Percentiles rank a stretch among this genome's conserved stretches.
Evolutionary conservation across 2,113 vertebrate genomes (phyloP).

Genomic region (Cyphomyrus plagiostoma): DNA sequence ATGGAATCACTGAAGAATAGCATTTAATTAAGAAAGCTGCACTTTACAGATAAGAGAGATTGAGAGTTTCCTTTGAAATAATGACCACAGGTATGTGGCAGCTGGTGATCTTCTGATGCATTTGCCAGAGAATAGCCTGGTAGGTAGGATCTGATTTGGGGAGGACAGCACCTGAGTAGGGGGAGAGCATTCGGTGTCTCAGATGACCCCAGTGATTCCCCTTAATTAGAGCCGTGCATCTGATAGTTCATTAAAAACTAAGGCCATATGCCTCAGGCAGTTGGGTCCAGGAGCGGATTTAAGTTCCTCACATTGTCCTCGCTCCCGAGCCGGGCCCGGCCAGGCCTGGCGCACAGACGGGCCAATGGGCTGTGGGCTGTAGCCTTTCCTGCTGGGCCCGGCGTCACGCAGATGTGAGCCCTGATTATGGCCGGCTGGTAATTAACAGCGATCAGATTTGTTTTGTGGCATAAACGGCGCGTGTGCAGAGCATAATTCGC

Average conservation of each 20-base stretch:
- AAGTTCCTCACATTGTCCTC: slow-evolving; percentile 59
- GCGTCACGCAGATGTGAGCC: slow-evolving; percentile 83
- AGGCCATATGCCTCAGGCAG: slow-evolving; percentile 89
- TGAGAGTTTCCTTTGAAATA: not conserved
- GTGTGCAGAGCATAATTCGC: slow-evolving; percentile 98
- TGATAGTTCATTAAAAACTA: slow-evolving; percentile 93
- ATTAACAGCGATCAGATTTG: slow-evolving; percentile 99
- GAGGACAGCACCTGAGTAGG: not conserved
- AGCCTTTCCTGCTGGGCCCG: slow-evolving; percentile 77
- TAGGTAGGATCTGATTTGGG: not conserved
- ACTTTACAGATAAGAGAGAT: not conserved
- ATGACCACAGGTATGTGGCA: not conserved
- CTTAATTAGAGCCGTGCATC: slow-evolving; percentile 87
- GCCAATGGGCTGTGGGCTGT: slow-evolving; percentile 74
- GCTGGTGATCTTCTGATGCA: not conserved
- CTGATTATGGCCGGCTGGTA: slow-evolving; percentile 94
- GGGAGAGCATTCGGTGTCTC: slow-evolving; percentile 77
- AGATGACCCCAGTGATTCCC: slow-evolving; percentile 92
- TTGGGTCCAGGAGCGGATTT: slow-evolving; percentile 65
- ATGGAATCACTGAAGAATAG: not conserved
- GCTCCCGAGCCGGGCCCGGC: slow-evolving; percentile 85
- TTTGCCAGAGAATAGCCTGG: not conserved
- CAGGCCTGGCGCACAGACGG: slow-evolving; percentile 84
- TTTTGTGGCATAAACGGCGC: slow-evolving; percentile 99
- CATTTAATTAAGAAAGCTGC: not conserved